Percentiles rank a stretch among this genome's conserved stretches.
Evolutionary conservation across 37 sponge, comb jelly and placozoan species (phyloP).

Genomic region (Theonella swinhoei): DNA sequence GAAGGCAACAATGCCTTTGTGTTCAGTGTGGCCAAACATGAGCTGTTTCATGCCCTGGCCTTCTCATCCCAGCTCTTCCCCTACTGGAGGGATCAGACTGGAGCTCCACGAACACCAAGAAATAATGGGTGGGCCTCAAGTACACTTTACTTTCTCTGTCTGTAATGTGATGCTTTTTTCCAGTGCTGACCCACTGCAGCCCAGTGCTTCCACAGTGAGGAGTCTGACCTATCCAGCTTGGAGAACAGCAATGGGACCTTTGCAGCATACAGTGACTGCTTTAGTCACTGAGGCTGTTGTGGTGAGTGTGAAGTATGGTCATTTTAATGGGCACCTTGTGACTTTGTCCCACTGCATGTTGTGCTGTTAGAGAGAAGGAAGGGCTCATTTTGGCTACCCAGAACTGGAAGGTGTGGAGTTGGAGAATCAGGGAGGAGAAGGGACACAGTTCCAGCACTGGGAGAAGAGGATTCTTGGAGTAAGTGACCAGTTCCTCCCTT

Average conservation of each 20-base stretch:
- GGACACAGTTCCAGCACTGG: constrained; percentile 74
- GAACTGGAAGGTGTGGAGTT: constrained; percentile 71
- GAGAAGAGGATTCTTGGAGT: constrained; percentile 83
- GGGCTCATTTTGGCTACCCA: constrained; percentile 71
- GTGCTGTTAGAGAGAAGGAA: constrained; percentile 47
- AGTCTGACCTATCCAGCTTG: not conserved
- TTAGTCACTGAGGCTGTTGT: not conserved
- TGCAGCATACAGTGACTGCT: not conserved
- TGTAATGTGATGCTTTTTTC: not conserved
- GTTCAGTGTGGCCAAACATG: constrained; percentile 72
- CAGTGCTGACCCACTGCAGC: not conserved
- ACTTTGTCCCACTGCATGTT: not conserved
- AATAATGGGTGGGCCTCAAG: constrained; percentile 7
- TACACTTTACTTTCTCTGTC: not conserved
- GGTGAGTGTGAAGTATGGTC: too few relatives aligned
- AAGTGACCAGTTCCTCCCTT: not conserved
- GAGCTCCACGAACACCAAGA: constrained; percentile 72
- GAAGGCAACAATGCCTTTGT: constrained; percentile 8
- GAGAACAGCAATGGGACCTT: not conserved
- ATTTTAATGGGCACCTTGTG: too few relatives aligned
- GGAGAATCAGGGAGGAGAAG: constrained; percentile 85
- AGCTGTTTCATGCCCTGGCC: constrained; percentile 83
- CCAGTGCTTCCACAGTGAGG: not conserved
- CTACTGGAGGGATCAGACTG: constrained; percentile 71
- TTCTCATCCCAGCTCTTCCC: constrained; percentile 63